A percentile compares a stretch with the other conserved stretches of the same genome.
Evolutionary conservation across 1,140 invertebrate species (phyloP).

Genomic region (Mya arenaria): DNA sequence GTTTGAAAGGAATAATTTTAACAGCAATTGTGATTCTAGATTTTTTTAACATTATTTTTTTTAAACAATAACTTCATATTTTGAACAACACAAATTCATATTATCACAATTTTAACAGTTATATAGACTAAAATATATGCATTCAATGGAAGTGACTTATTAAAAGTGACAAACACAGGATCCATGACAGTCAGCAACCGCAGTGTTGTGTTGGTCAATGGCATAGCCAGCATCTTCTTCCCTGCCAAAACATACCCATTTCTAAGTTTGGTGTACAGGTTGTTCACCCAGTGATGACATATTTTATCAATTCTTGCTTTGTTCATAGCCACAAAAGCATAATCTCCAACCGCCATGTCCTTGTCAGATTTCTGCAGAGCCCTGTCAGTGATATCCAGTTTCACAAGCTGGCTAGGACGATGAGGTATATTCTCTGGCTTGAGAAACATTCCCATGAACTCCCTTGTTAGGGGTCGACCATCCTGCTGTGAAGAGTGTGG

Average conservation of each 20-base stretch:
- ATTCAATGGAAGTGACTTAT: too few species aligned
- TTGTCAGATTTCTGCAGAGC: neutral
- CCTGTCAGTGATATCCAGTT: slow-evolving; percentile 12
- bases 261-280: neutral
- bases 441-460: slow-evolving; percentile 24
- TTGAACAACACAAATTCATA: too few species aligned
- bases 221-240: slow-evolving; percentile 7
- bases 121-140: too few species aligned
- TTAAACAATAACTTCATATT: too few species aligned
- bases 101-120: too few species aligned
- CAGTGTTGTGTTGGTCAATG: neutral
- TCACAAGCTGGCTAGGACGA: neutral
- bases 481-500: slow-evolving; percentile 19
- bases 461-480: neutral
- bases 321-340: slow-evolving; percentile 9
- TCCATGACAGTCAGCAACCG: slow-evolving; percentile 10
- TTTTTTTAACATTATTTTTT: too few species aligned
- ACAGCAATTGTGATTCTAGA: too few species aligned
- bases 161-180: slow-evolving; percentile 32
- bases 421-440: slow-evolving; percentile 16
- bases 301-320: neutral
- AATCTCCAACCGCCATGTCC: neutral
- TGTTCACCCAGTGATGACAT: slow-evolving; percentile 12
- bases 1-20: too few species aligned
- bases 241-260: slow-evolving; percentile 14